Evolutionary conservation across 2,888 invertebrate genomes (phyloP).

Genomic region (Ellobium chinense): DNA sequence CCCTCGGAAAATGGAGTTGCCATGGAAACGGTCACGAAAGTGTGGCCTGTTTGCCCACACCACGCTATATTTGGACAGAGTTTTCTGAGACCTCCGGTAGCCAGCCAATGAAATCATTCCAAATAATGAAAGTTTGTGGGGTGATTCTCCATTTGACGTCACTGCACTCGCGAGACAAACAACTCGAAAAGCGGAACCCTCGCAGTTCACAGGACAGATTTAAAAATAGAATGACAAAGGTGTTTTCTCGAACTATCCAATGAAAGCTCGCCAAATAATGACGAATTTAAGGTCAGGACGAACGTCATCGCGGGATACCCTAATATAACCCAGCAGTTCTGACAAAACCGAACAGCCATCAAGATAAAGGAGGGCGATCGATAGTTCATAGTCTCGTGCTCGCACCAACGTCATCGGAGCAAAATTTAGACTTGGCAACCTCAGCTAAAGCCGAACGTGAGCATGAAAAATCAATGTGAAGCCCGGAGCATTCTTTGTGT

Average conservation of each 20-base stretch:
- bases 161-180: not conserved
- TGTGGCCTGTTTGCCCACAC: not conserved
- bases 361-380: not conserved
- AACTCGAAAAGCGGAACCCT: not conserved
- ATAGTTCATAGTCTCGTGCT: not conserved
- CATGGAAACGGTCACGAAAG: conserved; percentile 16
- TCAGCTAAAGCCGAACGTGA: not conserved
- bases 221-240: conserved; percentile 8
- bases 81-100: not conserved
- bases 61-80: conserved; percentile 18
- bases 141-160: conserved; percentile 34
- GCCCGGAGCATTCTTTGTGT: not conserved
- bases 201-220: not conserved
- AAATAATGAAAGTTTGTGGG: not conserved
- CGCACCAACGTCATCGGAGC: not conserved
- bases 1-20: conserved; percentile 18
- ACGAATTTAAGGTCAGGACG: conserved; percentile 1
- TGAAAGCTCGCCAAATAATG: conserved; percentile 1
- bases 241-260: conserved; percentile 18
- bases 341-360: not conserved
- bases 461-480: not conserved
- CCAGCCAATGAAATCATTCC: conserved; percentile 20
- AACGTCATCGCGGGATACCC: not conserved
- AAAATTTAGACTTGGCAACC: conserved; percentile 21
- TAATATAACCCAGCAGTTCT: not conserved